Percentiles rank a stretch among this genome's conserved stretches.
Evolutionary conservation across 1,140 invertebrate genomes (phyloP).

Genomic region (Pararge aegeria): DNA sequence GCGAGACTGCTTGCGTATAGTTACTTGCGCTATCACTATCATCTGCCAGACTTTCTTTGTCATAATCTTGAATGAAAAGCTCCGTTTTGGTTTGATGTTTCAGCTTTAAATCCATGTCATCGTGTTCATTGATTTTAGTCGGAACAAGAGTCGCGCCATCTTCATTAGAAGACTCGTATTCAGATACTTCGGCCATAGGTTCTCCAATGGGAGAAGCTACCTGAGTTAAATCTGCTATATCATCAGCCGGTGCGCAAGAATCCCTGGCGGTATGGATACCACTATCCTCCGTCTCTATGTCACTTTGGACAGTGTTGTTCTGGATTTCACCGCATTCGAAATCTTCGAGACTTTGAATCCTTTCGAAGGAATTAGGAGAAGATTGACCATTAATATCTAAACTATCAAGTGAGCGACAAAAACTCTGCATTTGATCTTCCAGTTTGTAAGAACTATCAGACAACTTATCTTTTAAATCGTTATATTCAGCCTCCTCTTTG

Average conservation of each 20-base stretch:
- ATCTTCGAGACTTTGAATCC: conserved; percentile 84
- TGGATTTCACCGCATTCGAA: conserved; percentile 79
- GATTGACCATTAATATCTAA: conserved; percentile 80
- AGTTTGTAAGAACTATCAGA: conserved; percentile 67
- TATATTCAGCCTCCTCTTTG: conserved; percentile 44
- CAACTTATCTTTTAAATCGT: conserved; percentile 49
- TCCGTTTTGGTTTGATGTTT: conserved; percentile 46
- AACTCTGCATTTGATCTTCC: conserved; percentile 76
- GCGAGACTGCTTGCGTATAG: conserved; percentile 71
- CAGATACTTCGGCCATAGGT: conserved; percentile 70
- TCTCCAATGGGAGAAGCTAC: conserved; percentile 72
- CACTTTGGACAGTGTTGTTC: conserved; percentile 77
- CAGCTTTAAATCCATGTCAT: conserved; percentile 34
- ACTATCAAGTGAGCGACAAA: conserved; percentile 84
- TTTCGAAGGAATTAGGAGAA: conserved; percentile 81
- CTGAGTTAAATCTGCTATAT: conserved; percentile 80
- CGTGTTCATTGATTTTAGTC: conserved; percentile 48
- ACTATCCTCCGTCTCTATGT: conserved; percentile 89
- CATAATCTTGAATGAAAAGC: conserved; percentile 61
- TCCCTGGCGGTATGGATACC: conserved; percentile 90
- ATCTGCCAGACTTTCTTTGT: conserved; percentile 61
- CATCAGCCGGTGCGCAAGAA: conserved; percentile 87
- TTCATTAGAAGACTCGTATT: conserved; percentile 74
- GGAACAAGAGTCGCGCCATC: conserved; percentile 47
- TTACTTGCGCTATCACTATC: conserved; percentile 69